Evolutionary conservation across 2,113 vertebrate species (phyloP), one percentile per base, ranked within the genome.

Genomic region (Colaptes auratus): DNA sequence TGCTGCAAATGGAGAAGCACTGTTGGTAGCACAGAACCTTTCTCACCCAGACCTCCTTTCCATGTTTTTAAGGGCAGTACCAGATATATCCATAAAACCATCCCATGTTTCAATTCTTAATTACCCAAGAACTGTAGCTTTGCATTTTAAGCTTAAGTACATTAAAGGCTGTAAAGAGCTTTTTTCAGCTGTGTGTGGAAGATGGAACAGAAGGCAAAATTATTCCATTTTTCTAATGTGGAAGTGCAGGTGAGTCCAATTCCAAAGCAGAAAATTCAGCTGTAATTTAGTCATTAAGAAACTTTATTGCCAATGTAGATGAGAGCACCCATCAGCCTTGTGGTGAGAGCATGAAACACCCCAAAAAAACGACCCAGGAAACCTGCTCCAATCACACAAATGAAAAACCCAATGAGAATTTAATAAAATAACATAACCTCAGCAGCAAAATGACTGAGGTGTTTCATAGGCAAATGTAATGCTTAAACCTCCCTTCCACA

Each of bases 391-490:
- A 12, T 7, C n/a, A 5, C 7, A 56, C 39, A 67, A 89, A 92
- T 33, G 52, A 6, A 28, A 9, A 50, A 31, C 39, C 86, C 60
- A 53, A 64, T 39, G 77, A 71, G 89, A 92, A 90, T 95, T 91
- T 63, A 93, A 94, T 95, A 96, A 91, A 96, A 96, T 21, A 93
- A 92, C 90, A 88, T 27, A 36, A 93, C 65, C 89, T 92, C 65
- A 77, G 76, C 84, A 79, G 89, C 80, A 60, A 80, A 95, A 93
- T 2, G 27, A 79, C 85, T 10, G 94, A 96, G 95, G 96, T 97
- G 97, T 97, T 98, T 98, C 98, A 98, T 83, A 96, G 97, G 96
- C 24, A 16, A 97, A 96, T 94, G 96, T 97, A 97, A 98, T 95
- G 97, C 98, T 97, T 94, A 98, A 96, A 96, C 78, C 95, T 92